phyloP scores from a whole-genome alignment of 2,113 vertebrate species.

The Spilogale gracilis region DNA sequence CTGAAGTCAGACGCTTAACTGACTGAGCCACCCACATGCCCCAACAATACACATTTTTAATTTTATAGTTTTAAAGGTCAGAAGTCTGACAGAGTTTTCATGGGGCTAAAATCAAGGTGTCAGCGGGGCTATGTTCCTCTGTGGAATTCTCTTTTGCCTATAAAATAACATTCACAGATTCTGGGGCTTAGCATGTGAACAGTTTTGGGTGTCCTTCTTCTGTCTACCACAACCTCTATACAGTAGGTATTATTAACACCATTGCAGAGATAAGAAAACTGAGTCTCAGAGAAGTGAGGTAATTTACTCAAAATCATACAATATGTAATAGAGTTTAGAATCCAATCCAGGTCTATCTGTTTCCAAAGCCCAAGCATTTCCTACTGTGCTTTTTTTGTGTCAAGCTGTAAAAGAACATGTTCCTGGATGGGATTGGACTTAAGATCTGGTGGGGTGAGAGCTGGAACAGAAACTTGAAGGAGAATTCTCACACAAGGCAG shows the following conservation, averaged over 20 bases:
- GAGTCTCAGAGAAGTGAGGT: neutral
- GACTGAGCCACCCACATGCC: too few relatives aligned
- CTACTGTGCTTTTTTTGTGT: neutral
- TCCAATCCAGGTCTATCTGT: neutral
- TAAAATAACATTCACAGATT: neutral
- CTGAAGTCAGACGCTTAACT: neutral
- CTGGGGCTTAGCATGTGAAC: neutral
- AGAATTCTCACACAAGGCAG: neutral
- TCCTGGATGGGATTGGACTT: neutral
- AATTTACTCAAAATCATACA: neutral
- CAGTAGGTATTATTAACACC: neutral
- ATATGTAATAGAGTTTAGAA: neutral
- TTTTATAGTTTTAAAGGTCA: neutral
- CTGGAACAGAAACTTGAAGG: neutral
- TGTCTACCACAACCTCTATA: neutral
- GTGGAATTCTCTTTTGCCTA: neutral
- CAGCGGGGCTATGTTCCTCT: neutral
- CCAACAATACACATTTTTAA: neutral
- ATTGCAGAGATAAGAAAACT: neutral
- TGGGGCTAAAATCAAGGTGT: neutral
- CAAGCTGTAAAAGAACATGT: neutral
- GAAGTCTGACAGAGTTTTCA: neutral
- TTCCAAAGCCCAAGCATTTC: neutral
- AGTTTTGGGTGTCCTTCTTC: neutral
- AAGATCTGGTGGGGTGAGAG: neutral